Conservation (phyloP, 2,797 vertebrate species). For the Manis crassicaudata region DNA sequence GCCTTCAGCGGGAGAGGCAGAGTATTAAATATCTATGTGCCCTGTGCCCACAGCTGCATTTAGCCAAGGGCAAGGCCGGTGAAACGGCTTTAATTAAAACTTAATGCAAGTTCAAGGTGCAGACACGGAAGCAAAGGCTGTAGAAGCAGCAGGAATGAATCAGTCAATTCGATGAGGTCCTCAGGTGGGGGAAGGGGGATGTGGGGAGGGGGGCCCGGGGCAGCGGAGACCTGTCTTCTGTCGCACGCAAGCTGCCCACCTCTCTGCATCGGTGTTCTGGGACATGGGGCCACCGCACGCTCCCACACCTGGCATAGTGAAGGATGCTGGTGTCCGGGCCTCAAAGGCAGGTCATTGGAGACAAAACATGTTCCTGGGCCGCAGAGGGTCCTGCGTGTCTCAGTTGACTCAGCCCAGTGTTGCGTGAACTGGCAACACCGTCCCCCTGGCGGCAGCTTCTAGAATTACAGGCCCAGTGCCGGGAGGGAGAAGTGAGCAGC, state of each 20-base stretch:
- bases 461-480: slow-evolving; percentile 56
- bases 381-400: not conserved
- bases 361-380: not conserved
- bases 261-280: not conserved
- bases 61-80: slow-evolving; percentile 82
- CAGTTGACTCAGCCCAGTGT: accelerated
- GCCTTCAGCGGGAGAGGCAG: slow-evolving; percentile 72
- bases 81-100: slow-evolving; percentile 83
- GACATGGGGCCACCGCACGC: not conserved
- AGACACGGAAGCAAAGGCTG: slow-evolving; percentile 56
- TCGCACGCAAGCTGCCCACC: not conserved
- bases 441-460: slow-evolving; percentile 68
- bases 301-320: not conserved
- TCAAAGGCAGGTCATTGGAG: not conserved
- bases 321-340: not conserved
- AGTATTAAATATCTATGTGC: slow-evolving; percentile 83
- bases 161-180: slow-evolving; percentile 68
- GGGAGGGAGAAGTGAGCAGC: not conserved
- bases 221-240: not conserved
- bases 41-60: slow-evolving; percentile 78
- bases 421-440: not conserved
- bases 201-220: not conserved
- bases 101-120: slow-evolving; percentile 80
- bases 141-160: slow-evolving; percentile 76
- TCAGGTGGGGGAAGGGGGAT: not conserved